Conservation (phyloP, 2,888 invertebrate species). For the Drosophila nr. fundita region DNA sequence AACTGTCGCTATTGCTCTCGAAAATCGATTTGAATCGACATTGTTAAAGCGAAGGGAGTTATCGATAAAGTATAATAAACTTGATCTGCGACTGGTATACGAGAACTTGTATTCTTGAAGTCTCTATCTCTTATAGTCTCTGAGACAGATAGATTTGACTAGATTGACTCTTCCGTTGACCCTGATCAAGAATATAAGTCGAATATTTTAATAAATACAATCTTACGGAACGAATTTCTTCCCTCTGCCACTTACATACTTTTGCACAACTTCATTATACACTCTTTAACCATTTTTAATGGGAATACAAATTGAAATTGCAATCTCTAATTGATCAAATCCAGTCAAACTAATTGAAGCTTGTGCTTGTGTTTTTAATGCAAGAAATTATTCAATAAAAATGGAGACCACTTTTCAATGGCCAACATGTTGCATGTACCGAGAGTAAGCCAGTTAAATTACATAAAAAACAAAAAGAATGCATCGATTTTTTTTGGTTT, state of each 20-base stretch:
- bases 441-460: neutral
- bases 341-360: neutral
- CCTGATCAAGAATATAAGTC: neutral
- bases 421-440: slow-evolving; percentile 10
- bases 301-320: neutral
- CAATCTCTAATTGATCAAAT: neutral
- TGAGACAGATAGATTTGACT: neutral
- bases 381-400: neutral
- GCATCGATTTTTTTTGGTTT: neutral
- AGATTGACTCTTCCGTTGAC: neutral
- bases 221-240: neutral
- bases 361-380: neutral
- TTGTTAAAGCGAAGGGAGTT: neutral
- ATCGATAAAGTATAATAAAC: neutral
- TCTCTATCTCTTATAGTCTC: neutral
- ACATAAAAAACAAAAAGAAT: neutral
- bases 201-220: neutral
- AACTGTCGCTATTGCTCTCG: neutral
- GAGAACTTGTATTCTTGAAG: neutral
- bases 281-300: neutral
- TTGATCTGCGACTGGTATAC: neutral
- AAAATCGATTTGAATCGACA: neutral
- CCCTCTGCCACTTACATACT: neutral
- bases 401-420: neutral
- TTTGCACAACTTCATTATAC: neutral